Conservation (phyloP, 2,797 vertebrate species). For the Staurois parvus region DNA sequence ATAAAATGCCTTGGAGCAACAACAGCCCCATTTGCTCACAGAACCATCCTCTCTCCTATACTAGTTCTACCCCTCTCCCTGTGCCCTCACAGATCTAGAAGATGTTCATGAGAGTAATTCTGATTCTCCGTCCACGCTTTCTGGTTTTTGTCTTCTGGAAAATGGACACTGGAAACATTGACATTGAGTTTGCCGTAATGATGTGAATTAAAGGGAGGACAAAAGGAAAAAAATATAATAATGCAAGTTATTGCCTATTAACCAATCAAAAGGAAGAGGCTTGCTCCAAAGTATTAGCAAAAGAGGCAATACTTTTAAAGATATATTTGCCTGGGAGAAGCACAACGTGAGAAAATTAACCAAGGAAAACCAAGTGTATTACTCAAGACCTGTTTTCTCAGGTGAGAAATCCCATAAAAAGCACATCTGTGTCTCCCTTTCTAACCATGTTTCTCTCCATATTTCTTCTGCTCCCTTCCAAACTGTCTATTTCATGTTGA, state of each 20-base stretch:
- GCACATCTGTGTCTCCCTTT: neutral
- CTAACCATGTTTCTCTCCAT: neutral
- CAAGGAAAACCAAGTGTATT: neutral
- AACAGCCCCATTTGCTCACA: constrained; percentile 44
- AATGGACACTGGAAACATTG: constrained; percentile 61
- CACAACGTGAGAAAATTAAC: neutral
- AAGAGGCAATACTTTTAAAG: neutral
- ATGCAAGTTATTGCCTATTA: neutral
- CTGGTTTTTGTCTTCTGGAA: constrained; percentile 61
- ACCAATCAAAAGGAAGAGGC: neutral
- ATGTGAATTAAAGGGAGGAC: constrained; percentile 39
- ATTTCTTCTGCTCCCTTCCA: constrained; percentile 4
- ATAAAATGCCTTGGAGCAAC: constrained; percentile 42
- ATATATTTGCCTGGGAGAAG: neutral
- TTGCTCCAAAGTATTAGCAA: neutral
- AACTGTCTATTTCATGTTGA: constrained; percentile 42
- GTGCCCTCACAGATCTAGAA: constrained; percentile 41
- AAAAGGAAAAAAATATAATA: neutral
- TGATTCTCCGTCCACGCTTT: constrained; percentile 57
- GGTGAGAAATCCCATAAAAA: constrained; percentile 37
- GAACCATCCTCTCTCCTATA: constrained; percentile 12
- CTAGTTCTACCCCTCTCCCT: neutral
- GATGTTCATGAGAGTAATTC: constrained; percentile 60
- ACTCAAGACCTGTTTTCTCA: constrained; percentile 22
- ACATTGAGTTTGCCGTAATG: constrained; percentile 61